Percentiles rank a stretch among this genome's conserved stretches.
Conservation (phyloP, 1,140 invertebrate genomes). For the Drosophila ohnishii region DNA sequence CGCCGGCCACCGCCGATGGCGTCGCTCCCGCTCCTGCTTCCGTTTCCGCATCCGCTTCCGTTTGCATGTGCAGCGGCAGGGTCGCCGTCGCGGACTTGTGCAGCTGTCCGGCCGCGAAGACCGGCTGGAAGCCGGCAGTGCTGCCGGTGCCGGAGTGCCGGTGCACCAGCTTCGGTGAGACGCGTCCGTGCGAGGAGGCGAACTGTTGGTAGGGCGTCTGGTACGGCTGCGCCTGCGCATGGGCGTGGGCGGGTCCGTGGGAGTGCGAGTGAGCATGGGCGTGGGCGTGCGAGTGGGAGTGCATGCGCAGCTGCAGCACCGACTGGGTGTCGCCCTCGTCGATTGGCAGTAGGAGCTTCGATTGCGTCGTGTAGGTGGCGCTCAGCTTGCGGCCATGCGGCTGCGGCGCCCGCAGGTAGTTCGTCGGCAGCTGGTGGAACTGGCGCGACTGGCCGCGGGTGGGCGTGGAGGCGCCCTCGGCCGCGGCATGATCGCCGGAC, state of each 20-base stretch:
- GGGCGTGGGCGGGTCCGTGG: constrained; percentile 30
- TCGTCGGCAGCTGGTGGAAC: constrained; percentile 84
- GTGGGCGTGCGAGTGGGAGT: constrained; percentile 64
- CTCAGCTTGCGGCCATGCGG: constrained; percentile 78
- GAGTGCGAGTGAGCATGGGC: constrained; percentile 59
- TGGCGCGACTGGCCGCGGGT: constrained; percentile 84
- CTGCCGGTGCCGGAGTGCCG: constrained; percentile 76
- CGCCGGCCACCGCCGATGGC: constrained; percentile 72
- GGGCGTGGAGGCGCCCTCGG: constrained; percentile 71
- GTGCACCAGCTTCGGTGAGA: constrained; percentile 78
- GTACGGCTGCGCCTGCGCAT: constrained; percentile 30
- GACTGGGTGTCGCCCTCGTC: constrained; percentile 80
- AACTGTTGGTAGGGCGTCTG: constrained; percentile 76
- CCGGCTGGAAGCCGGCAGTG: constrained; percentile 55
- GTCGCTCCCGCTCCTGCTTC: constrained; percentile 43
- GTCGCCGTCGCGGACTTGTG: constrained; percentile 82
- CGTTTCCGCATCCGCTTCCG: constrained; percentile 68
- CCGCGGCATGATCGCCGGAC: constrained; percentile 63
- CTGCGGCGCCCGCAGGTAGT: constrained; percentile 79
- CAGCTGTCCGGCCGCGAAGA: constrained; percentile 54
- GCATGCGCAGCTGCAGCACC: constrained; percentile 78
- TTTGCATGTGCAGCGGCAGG: constrained; percentile 76
- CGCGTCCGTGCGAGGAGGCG: constrained; percentile 69
- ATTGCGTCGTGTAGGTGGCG: constrained; percentile 80
- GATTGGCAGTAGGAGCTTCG: constrained; percentile 82